Evolutionary conservation across 2,797 vertebrate genomes (phyloP).

Genomic region (Botia kubotai): DNA sequence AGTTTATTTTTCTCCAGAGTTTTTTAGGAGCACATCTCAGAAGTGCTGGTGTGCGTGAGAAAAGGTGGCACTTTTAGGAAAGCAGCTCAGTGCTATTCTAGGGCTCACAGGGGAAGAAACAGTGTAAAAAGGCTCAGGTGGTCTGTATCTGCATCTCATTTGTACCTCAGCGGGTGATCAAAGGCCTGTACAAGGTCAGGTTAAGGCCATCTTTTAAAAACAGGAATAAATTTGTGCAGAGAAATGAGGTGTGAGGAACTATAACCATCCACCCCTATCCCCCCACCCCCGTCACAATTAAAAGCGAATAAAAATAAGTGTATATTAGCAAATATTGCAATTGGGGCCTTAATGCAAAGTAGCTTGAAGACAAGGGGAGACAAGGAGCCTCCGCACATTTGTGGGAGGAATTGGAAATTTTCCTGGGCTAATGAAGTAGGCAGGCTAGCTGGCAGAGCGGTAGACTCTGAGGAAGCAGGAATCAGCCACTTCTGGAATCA

Average conservation of each 20-base stretch:
- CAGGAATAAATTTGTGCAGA: conserved; percentile 24
- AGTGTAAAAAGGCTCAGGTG: conserved; percentile 65
- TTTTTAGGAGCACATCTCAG: background rate
- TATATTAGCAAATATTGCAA: conserved; percentile 8
- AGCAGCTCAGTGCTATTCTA: background rate
- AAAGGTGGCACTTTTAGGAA: background rate
- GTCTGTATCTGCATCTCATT: conserved; percentile 68
- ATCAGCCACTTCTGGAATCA: conserved; percentile 33
- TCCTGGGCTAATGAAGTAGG: background rate
- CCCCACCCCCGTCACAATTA: conserved; percentile 9
- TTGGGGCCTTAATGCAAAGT: conserved; percentile 9
- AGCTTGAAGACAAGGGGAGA: background rate
- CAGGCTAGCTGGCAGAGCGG: background rate
- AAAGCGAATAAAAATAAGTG: conserved; percentile 12
- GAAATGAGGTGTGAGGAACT: background rate
- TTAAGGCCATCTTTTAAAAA: conserved; percentile 56
- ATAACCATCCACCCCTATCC: too few species aligned
- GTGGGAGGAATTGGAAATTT: conserved; percentile 22
- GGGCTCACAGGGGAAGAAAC: background rate
- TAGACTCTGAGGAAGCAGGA: conserved; percentile 3
- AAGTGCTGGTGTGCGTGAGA: background rate
- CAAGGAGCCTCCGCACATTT: background rate
- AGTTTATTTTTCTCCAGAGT: background rate
- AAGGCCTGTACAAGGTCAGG: conserved; percentile 72
- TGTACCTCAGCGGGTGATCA: conserved; percentile 73